Evolutionary conservation across 2,888 invertebrate species (phyloP).

Genomic region (Eupithecia centaureata): DNA sequence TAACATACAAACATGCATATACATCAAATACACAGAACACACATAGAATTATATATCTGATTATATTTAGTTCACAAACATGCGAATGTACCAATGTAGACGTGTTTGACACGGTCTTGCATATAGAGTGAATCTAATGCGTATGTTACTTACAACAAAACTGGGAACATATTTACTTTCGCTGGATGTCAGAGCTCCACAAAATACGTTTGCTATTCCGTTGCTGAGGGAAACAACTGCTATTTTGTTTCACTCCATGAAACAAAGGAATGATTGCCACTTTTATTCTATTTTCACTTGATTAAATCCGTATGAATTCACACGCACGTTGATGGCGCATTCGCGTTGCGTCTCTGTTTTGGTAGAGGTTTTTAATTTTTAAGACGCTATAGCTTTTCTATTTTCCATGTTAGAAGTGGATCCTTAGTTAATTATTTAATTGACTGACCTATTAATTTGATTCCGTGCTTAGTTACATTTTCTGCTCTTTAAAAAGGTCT

Average conservation of each 20-base stretch:
- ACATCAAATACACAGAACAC: no score
- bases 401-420: background rate
- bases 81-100: background rate
- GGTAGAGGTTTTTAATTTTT: background rate
- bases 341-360: background rate
- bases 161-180: background rate
- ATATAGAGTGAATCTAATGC: conserved; percentile 1
- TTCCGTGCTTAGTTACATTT: background rate
- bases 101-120: background rate
- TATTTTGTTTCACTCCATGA: background rate
- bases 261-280: background rate
- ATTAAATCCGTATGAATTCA: background rate
- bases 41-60: no score
- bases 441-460: background rate
- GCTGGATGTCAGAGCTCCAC: background rate
- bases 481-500: no score
- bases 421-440: background rate
- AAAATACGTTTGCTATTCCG: background rate
- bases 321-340: background rate
- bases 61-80: background rate
- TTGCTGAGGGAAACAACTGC: background rate
- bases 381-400: background rate
- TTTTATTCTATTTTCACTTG: background rate
- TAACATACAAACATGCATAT: conserved; percentile 22
- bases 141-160: background rate